A percentile compares a stretch with the other conserved stretches of the same genome.
Conservation (phyloP, 2,888 invertebrate genomes). For the Morpho achilles region DNA sequence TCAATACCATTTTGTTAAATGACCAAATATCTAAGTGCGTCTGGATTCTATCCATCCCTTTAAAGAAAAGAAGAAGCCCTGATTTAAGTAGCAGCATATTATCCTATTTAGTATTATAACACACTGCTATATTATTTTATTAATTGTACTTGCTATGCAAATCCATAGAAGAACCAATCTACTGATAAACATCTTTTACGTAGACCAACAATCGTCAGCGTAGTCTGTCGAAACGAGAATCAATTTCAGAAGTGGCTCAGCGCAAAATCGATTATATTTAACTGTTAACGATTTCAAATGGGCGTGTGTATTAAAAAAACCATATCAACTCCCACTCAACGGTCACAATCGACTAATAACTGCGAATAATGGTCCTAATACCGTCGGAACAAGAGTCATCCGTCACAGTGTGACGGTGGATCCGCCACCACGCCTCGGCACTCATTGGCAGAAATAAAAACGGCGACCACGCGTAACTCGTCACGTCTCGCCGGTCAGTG, state of each 20-base stretch:
- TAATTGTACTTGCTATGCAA: too few relatives aligned
- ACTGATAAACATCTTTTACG: too few relatives aligned
- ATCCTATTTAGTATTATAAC: too few relatives aligned
- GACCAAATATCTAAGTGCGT: too few relatives aligned
- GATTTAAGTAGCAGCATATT: too few relatives aligned
- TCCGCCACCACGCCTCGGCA: constrained; percentile 75
- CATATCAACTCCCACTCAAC: constrained; percentile 74
- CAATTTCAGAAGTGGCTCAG: constrained; percentile 40
- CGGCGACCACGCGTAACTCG: constrained; percentile 76
- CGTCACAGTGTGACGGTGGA: constrained; percentile 36
- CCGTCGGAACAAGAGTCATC: constrained; percentile 42
- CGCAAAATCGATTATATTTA: constrained; percentile 44
- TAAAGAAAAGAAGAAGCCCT: too few relatives aligned
- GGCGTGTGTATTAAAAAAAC: constrained; percentile 74
- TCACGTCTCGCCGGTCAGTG: constrained; percentile 74
- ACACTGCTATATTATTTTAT: too few relatives aligned
- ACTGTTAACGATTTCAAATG: constrained; percentile 55
- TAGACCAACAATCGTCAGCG: too few relatives aligned
- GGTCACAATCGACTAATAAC: constrained; percentile 50
- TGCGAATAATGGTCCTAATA: constrained; percentile 37
- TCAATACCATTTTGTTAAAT: too few relatives aligned
- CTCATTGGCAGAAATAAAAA: constrained; percentile 80
- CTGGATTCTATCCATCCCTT: too few relatives aligned
- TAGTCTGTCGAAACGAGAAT: constrained; percentile 1
- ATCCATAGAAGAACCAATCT: too few relatives aligned